Evolutionary conservation across 1,140 invertebrate genomes (phyloP).

Genomic region (Bombus picipes): DNA sequence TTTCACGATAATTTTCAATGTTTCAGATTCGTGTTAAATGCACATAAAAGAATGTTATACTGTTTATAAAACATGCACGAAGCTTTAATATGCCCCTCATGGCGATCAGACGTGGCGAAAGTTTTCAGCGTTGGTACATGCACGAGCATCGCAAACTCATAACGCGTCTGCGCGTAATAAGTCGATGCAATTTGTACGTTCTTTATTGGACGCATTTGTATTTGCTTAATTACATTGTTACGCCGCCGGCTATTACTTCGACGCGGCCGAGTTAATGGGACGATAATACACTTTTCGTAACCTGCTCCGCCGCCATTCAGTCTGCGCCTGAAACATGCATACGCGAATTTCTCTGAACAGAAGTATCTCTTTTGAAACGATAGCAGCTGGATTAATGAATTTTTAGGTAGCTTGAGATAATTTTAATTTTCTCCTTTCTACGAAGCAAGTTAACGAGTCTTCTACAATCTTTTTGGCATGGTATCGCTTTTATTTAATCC

Average conservation of each 20-base stretch:
- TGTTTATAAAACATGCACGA: not conserved
- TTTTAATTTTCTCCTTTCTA: not conserved
- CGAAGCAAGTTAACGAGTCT: not conserved
- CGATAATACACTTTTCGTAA: conserved; percentile 73
- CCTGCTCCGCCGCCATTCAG: conserved; percentile 70
- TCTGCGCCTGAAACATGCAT: conserved; percentile 68
- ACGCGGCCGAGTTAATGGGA: conserved; percentile 60
- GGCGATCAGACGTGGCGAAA: not conserved
- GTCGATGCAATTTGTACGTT: conserved; percentile 33
- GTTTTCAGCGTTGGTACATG: not conserved
- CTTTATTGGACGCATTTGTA: conserved; percentile 29
- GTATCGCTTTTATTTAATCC: not conserved
- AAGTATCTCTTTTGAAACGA: conserved; percentile 40
- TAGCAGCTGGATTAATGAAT: not conserved
- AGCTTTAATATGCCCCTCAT: not conserved
- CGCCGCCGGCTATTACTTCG: conserved; percentile 44
- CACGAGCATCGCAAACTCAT: not conserved
- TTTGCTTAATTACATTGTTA: conserved; percentile 23
- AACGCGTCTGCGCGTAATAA: conserved; percentile 24
- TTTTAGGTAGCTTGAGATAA: not conserved
- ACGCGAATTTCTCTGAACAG: not conserved
- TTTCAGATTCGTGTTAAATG: not conserved
- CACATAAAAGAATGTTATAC: not conserved
- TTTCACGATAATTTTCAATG: not conserved
- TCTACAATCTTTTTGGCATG: not conserved